Evolutionary conservation across 64 coral and sea anemone genomes (phyloP).

Genomic region (Montipora efflorescens): DNA sequence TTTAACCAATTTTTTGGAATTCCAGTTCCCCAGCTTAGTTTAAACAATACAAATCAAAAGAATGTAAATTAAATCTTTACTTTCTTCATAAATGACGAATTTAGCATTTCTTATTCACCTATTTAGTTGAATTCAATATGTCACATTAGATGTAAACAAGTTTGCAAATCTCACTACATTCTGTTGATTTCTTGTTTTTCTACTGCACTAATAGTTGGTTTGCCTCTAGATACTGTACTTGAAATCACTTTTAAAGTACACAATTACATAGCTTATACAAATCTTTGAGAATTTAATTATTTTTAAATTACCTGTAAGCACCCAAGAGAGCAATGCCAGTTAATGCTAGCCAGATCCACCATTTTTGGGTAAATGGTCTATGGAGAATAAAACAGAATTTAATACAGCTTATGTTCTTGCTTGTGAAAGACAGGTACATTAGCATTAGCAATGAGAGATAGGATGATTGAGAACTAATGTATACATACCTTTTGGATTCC

Average conservation of each 20-base stretch:
- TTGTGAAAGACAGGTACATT: not conserved
- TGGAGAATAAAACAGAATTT: not conserved
- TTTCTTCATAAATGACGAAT: too few relatives aligned
- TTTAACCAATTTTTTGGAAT: too few relatives aligned
- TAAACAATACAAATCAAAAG: too few relatives aligned
- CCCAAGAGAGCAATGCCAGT: conserved; percentile 70
- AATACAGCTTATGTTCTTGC: too few relatives aligned
- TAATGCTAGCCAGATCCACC: conserved; percentile 87
- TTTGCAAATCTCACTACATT: too few relatives aligned
- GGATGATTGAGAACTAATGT: not conserved
- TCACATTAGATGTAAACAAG: too few relatives aligned
- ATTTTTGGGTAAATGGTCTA: conserved; percentile 78
- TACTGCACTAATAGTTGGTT: too few relatives aligned
- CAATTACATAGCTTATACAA: not conserved
- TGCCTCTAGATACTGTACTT: not conserved
- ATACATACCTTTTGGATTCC: conserved; percentile 59
- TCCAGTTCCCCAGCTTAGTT: too few relatives aligned
- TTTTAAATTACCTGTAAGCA: conserved; percentile 70
- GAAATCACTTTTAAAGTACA: not conserved
- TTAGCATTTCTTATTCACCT: too few relatives aligned
- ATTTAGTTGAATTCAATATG: too few relatives aligned
- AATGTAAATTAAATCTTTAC: too few relatives aligned
- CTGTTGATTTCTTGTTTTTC: too few relatives aligned
- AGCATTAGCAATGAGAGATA: not conserved
- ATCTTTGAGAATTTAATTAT: not conserved